These are phyloP conservation scores for Erythrocercus mccallii DNA, from an alignment of 2,113 vertebrate genomes.

Conservation along the genomic window DNA sequence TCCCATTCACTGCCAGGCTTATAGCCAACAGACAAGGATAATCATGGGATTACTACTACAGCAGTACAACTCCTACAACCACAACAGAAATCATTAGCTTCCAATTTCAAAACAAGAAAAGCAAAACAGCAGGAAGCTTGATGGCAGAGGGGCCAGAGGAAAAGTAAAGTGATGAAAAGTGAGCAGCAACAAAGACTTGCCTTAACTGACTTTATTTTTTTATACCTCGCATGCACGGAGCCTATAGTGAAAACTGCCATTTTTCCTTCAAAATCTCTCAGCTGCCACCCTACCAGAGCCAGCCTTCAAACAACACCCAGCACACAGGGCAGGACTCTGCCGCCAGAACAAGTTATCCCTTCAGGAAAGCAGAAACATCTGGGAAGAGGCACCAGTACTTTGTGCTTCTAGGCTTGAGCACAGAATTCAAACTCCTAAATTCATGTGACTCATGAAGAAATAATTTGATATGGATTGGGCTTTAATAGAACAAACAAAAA, in stretches of 20 bases:
- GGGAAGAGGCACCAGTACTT: background rate
- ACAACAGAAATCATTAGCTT: slow-evolving; percentile 52
- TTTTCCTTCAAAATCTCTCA: background rate
- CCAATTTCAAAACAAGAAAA: slow-evolving; percentile 27
- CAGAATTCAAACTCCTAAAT: background rate
- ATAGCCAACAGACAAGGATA: slow-evolving; percentile 41
- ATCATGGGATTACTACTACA: slow-evolving; percentile 54
- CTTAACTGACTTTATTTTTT: background rate
- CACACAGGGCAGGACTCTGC: background rate
- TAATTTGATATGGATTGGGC: background rate
- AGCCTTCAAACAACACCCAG: background rate
- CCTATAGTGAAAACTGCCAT: background rate
- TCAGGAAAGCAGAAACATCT: background rate
- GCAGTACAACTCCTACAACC: slow-evolving; percentile 16
- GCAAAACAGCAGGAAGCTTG: background rate
- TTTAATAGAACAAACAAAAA: background rate
- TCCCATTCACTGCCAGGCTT: slow-evolving; percentile 52
- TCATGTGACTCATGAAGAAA: background rate
- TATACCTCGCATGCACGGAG: background rate
- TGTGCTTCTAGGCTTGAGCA: background rate
- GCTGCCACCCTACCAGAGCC: background rate
- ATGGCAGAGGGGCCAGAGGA: background rate
- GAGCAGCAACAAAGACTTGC: background rate
- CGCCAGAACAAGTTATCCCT: background rate
- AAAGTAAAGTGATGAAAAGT: background rate